Evolutionary conservation across 2,888 invertebrate genomes (phyloP), one percentile per base, ranked within the genome.

Genomic region (Myopa testacea): DNA sequence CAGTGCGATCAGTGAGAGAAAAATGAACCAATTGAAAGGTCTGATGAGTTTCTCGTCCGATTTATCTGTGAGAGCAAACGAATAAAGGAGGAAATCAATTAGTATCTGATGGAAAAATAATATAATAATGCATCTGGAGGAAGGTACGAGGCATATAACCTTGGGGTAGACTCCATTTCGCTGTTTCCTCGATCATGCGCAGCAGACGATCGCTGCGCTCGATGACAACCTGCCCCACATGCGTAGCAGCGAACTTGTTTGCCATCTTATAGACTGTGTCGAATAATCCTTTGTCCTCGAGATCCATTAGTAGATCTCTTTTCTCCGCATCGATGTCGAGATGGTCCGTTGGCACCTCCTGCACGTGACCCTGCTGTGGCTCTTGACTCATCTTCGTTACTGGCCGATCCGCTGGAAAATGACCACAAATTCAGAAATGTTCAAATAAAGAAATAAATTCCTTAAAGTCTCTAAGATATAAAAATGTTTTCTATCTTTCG

Each of bases 121-220:
- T 50, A 3, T 26, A 26, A 50, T 0, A n/a, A 67, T 67, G 1
- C 34, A 38, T 5, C 52, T 5, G 63, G 45, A 55, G 45, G 10
- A 45, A 45, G 6, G 80, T 81, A 58, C 82, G 81, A 7, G 12
- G 19, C 10, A 67, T 76, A 80, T 80, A 74, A 88, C 88, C 85
- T 72, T 85, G 84, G 4, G 89, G 88, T 74, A 89, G 81, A 82
- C 89, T 87, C 89, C 89, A 89, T 81, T 87, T 88, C 16, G 88
- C 87, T 14, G 88, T 89, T 45, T 88, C 85, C 81, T 89, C 89
- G 63, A 89, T 75, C 63, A 85, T 78, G 37, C 85, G 83, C 12
- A 89, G 76, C 0, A 83, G 71, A 6, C 84, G 83, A 83, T 89
- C 89, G 60, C 80, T 78, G 26, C 85, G 86, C 60, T 83, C 84